phyloP scores from a whole-genome alignment of 2,888 invertebrate species.

The Caenorhabditis becei region DNA sequence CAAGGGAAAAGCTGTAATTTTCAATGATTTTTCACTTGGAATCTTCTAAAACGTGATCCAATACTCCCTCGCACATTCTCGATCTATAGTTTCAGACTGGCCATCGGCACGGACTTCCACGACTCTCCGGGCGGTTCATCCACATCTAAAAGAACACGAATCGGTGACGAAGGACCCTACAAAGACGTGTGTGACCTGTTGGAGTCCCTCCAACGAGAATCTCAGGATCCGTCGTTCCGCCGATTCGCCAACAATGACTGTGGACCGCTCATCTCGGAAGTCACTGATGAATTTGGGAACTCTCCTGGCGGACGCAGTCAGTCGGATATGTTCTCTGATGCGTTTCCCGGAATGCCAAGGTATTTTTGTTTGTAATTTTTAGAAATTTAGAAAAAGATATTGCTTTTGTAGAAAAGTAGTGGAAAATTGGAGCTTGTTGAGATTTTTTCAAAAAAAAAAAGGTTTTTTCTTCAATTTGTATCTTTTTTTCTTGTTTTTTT shows the following conservation, averaged over 20 bases:
- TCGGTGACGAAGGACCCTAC: constrained; percentile 27
- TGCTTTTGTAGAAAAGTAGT: too few relatives aligned
- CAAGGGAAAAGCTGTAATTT: too few relatives aligned
- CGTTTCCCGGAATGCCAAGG: constrained; percentile 10
- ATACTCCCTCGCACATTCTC: too few relatives aligned
- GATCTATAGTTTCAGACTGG: constrained; percentile 47
- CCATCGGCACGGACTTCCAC: constrained; percentile 68
- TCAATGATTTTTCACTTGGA: too few relatives aligned
- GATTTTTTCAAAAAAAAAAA: too few relatives aligned
- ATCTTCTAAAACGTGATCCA: too few relatives aligned
- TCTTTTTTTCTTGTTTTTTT: too few relatives aligned
- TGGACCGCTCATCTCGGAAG: constrained; percentile 63
- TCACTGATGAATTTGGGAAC: constrained; percentile 61
- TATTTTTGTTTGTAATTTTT: too few relatives aligned
- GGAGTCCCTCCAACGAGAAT: constrained; percentile 53
- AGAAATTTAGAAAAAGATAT: too few relatives aligned
- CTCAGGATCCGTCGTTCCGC: constrained; percentile 29
- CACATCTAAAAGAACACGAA: constrained; percentile 22
- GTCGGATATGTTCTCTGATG: constrained; percentile 24
- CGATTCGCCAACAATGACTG: constrained; percentile 41
- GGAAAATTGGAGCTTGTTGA: too few relatives aligned
- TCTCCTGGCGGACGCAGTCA: constrained; percentile 31
- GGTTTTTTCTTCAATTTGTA: too few relatives aligned
- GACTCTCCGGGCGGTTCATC: constrained; percentile 46
- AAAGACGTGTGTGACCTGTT: constrained; percentile 44